Evolutionary conservation across 2,888 invertebrate genomes (phyloP).

Genomic region (Marasmarcha lunaedactyla): DNA sequence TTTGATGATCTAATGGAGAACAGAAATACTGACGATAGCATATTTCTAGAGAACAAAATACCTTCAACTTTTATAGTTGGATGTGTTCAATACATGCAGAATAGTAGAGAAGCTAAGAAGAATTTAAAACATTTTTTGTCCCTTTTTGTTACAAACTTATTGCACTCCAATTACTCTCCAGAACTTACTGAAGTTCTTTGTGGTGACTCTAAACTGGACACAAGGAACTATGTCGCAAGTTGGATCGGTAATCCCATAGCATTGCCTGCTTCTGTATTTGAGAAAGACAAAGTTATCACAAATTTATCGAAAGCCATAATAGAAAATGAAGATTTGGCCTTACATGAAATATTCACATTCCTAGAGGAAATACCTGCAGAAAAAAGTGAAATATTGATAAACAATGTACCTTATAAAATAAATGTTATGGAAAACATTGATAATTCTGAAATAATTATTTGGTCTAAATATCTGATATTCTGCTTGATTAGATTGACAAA

Average conservation of each 20-base stretch:
- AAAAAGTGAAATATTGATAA: constrained; percentile 27
- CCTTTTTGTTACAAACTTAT: constrained; percentile 61
- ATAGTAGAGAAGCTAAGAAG: constrained; percentile 40
- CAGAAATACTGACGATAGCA: constrained; percentile 32
- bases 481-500: constrained; percentile 41
- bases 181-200: constrained; percentile 58
- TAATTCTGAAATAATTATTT: constrained; percentile 43
- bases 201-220: constrained; percentile 52
- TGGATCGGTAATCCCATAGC: constrained; percentile 50
- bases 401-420: constrained; percentile 29
- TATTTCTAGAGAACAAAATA: constrained; percentile 46
- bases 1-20: constrained; percentile 50
- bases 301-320: constrained; percentile 54
- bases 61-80: constrained; percentile 55
- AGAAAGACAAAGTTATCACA: constrained; percentile 33
- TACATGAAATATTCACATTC: constrained; percentile 38
- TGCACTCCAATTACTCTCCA: constrained; percentile 71
- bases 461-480: constrained; percentile 53
- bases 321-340: constrained; percentile 28
- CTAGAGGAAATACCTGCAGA: constrained; percentile 26
- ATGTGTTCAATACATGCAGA: constrained; percentile 43
- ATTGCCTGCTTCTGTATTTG: constrained; percentile 34
- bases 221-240: constrained; percentile 57
- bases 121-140: constrained; percentile 45
- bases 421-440: constrained; percentile 26